These are phyloP conservation scores for Steinernema khuongi DNA, from an alignment of 1,140 invertebrate genomes.

Conservation along the genomic window DNA sequence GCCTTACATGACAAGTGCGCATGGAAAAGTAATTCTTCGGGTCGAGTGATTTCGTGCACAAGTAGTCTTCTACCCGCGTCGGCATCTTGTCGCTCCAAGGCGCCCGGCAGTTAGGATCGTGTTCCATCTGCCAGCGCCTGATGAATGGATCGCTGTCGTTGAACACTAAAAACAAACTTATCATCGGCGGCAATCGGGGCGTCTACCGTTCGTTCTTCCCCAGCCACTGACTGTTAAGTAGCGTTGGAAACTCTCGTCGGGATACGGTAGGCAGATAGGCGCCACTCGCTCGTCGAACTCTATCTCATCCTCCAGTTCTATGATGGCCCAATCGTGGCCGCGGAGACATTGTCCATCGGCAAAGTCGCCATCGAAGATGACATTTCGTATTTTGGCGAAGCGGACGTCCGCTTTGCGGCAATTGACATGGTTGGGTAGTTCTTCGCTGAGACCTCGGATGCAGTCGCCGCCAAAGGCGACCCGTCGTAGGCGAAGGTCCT, in stretches of 20 bases:
- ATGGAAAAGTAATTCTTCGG: slow-evolving; percentile 12
- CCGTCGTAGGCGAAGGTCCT: slow-evolving; percentile 14
- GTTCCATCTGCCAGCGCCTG: slow-evolving; percentile 7
- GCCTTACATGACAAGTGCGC: slow-evolving; percentile 19
- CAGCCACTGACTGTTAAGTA: slow-evolving; percentile 21
- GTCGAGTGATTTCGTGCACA: slow-evolving; percentile 21
- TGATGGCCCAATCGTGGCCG: slow-evolving; percentile 25
- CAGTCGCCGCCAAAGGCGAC: slow-evolving; percentile 25
- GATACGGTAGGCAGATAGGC: slow-evolving; percentile 20
- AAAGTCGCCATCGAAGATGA: slow-evolving; percentile 18
- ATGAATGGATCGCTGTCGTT: slow-evolving; percentile 21
- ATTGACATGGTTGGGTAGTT: slow-evolving; percentile 17
- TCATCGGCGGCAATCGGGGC: not conserved
- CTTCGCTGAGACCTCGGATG: slow-evolving; percentile 11
- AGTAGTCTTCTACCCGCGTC: slow-evolving; percentile 13
- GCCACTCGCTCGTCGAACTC: slow-evolving; percentile 12
- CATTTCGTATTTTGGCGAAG: slow-evolving; percentile 16
- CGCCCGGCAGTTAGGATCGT: slow-evolving; percentile 8
- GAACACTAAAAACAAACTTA: slow-evolving; percentile 20
- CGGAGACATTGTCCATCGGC: slow-evolving; percentile 9
- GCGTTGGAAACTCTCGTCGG: slow-evolving; percentile 19
- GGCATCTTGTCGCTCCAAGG: slow-evolving; percentile 25
- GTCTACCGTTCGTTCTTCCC: slow-evolving; percentile 17
- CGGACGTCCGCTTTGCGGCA: slow-evolving; percentile 9
- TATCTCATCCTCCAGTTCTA: slow-evolving; percentile 23